phyloP scores from a whole-genome alignment of 2,888 invertebrate genomes.

The Tetranychus piercei region DNA sequence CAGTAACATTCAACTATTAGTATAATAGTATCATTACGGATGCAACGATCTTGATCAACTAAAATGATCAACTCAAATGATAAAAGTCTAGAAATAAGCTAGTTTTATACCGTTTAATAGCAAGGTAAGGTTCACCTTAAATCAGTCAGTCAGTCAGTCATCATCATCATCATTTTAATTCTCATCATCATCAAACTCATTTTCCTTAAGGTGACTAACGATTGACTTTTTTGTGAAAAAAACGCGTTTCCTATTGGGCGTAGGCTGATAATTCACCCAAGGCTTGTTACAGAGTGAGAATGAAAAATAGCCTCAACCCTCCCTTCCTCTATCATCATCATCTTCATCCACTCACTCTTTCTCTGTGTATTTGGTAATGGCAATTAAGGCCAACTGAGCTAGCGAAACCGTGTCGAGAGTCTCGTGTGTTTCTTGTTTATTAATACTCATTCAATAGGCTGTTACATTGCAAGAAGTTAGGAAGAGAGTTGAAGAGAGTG shows the following conservation, averaged over 20 bases:
- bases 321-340: not conserved
- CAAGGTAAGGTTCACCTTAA: not conserved
- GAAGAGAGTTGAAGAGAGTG: not conserved
- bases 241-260: constrained; percentile 1
- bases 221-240: not conserved
- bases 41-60: not conserved
- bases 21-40: not conserved
- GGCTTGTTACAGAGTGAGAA: not conserved
- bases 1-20: no score
- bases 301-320: not conserved
- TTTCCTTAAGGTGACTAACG: constrained; percentile 1
- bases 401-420: constrained; percentile 1
- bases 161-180: no score
- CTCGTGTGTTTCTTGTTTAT: not conserved
- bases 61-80: not conserved
- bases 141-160: not conserved
- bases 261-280: not conserved
- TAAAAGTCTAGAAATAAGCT: not conserved
- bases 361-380: not conserved
- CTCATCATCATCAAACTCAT: not conserved
- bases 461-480: not conserved
- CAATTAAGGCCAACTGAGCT: constrained; percentile 2
- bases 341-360: not conserved
- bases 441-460: constrained; percentile 3
- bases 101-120: not conserved